Evolutionary conservation across 2,888 invertebrate species (phyloP).

Genomic region (Eulithis testata): DNA sequence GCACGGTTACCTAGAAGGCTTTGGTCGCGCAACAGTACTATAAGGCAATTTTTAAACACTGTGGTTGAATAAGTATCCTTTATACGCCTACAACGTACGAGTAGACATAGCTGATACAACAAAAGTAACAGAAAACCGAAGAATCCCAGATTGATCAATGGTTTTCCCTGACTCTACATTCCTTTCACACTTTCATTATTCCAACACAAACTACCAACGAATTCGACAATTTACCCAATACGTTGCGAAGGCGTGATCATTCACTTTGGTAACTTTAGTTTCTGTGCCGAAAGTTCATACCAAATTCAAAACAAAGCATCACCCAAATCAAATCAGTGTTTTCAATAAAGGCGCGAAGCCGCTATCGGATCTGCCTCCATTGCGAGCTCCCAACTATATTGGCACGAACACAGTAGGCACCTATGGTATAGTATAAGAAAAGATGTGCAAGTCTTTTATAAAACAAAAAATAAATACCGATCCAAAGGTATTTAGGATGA

Average conservation of each 20-base stretch:
- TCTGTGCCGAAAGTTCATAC: constrained; percentile 38
- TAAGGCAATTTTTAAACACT: no score
- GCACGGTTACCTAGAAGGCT: no score
- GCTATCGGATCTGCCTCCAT: constrained; percentile 42
- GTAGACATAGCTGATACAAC: no score
- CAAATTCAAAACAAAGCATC: constrained; percentile 52
- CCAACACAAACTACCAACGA: constrained; percentile 10
- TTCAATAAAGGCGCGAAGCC: constrained; percentile 56
- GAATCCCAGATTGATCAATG: background rate
- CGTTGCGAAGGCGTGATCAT: constrained; percentile 25
- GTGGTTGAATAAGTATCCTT: no score
- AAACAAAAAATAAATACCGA: background rate
- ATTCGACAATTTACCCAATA: constrained; percentile 17
- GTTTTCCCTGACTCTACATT: background rate
- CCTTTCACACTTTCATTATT: constrained; percentile 1
- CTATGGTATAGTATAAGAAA: constrained; percentile 13
- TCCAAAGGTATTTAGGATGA: no score
- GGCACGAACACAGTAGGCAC: constrained; percentile 34
- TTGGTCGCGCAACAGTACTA: no score
- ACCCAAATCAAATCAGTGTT: constrained; percentile 61
- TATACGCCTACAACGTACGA: no score
- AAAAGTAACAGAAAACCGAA: background rate
- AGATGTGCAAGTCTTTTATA: constrained; percentile 14
- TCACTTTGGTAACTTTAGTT: constrained; percentile 25
- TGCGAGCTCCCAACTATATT: constrained; percentile 41